Evolutionary conservation across 1,140 invertebrate species (phyloP), one percentile per base, ranked within the genome.

Genomic region (Brachionus rubens): DNA sequence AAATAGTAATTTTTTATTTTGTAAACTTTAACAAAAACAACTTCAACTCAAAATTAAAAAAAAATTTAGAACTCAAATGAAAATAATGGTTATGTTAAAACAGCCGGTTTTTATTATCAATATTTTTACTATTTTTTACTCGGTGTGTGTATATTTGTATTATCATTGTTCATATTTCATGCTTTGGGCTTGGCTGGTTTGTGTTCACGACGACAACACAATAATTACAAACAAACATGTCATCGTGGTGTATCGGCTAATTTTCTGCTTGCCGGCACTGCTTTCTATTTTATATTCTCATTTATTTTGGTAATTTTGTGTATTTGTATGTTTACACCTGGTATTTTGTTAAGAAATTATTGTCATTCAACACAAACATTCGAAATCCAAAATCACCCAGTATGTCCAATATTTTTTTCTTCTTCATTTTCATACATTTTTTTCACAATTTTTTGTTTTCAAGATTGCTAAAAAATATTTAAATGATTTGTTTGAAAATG

Each of bases 221-320:
- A 72, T 12, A 72, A 72, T 54, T 52, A 19, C 14, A 72, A 50
- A 33, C 68, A 72, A 24, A 30, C 68, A 6, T 72, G 68, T 21
- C 68, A 72, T 50, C 43, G 68, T 5, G 68, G 68, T 24, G 24
- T 72, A 36, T 48, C 46, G 3, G 68, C 68, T 24, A 72, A 72
- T 30, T 72, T 72, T 41, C 41, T 72, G n/a, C 28, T 72, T 21
- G 46, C 68, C 10, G 30, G 46, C n/a, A 40, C 16, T 0, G 46
- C 30, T 19, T 40, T 72, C n/a, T 72, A 36, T 54, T 72, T 72
- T 41, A 28, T 72, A 12, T 50, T 72, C 16, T 19, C 46, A 33
- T 28, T 48, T 48, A 16, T 72, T 54, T 36, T 72, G n/a, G 33
- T 72, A 26, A 19, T 48, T 40, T 16, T 72, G n/a, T 50, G 68